Evolutionary conservation across 2,797 vertebrate species (phyloP).

Genomic region (Buphagus erythrorhynchus): DNA sequence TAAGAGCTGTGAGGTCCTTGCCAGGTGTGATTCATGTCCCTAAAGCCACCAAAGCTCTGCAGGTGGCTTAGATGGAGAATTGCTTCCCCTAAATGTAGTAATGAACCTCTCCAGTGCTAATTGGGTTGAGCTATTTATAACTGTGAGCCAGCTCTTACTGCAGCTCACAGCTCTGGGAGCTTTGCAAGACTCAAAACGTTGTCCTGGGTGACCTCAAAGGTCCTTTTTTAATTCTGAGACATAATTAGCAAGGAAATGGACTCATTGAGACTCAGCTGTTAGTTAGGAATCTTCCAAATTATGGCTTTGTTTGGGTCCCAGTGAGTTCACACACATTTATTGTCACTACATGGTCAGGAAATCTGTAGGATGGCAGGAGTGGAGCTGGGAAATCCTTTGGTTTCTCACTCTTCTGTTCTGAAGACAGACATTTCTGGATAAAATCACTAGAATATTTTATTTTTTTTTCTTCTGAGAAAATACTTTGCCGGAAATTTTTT

Average conservation of each 20-base stretch:
- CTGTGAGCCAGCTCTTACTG: not conserved
- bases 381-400: not conserved
- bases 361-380: not conserved
- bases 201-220: not conserved
- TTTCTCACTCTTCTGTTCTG: not conserved
- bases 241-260: not conserved
- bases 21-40: not conserved
- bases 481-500: not conserved
- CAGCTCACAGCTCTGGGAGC: not conserved
- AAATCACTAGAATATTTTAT: not conserved
- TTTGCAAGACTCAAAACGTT: not conserved
- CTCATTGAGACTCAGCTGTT: not conserved
- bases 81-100: not conserved
- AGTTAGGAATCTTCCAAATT: not conserved
- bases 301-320: not conserved
- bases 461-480: not conserved
- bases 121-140: not conserved
- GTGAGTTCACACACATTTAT: not conserved
- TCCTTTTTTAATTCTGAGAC: not conserved
- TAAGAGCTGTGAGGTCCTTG: not conserved
- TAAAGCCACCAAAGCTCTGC: not conserved
- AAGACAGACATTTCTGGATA: not conserved
- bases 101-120: not conserved
- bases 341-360: accelerated
- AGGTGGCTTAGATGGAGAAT: not conserved